Evolutionary conservation across 2,797 vertebrate genomes (phyloP).

Genomic region (Oophaga sylvatica): DNA sequence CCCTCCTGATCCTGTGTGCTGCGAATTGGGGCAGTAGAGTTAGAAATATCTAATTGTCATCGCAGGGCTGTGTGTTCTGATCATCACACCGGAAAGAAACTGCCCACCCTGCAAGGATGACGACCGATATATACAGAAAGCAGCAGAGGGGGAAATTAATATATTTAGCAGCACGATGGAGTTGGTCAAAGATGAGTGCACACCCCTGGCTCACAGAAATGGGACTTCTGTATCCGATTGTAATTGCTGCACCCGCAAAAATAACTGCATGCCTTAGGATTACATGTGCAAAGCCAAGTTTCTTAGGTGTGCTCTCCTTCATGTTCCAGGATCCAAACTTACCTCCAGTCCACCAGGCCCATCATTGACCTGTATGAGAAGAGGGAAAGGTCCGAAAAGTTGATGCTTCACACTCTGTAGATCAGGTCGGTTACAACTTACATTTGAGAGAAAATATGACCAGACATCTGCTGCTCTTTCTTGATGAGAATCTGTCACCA

Average conservation of each 20-base stretch:
- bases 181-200: too few relatives aligned
- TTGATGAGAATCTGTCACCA: too few relatives aligned
- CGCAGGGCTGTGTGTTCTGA: too few relatives aligned
- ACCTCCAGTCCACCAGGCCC: constrained; percentile 92
- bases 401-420: constrained; percentile 88
- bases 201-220: too few relatives aligned
- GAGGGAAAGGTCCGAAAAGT: constrained; percentile 90
- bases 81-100: too few relatives aligned
- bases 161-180: too few relatives aligned
- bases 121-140: too few relatives aligned
- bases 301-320: not conserved
- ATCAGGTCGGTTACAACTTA: constrained; percentile 77
- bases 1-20: too few relatives aligned
- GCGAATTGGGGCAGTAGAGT: too few relatives aligned
- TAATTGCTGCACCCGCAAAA: not conserved
- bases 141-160: too few relatives aligned
- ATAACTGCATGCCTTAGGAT: not conserved
- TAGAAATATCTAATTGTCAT: too few relatives aligned
- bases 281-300: not conserved
- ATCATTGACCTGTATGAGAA: constrained; percentile 89
- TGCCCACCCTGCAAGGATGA: too few relatives aligned
- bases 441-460: not conserved
- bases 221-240: not conserved
- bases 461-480: not conserved
- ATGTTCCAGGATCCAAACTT: constrained; percentile 89